These are phyloP conservation scores for Edolisoma coerulescens DNA, from an alignment of 2,113 vertebrate species.

Conservation along the genomic window DNA sequence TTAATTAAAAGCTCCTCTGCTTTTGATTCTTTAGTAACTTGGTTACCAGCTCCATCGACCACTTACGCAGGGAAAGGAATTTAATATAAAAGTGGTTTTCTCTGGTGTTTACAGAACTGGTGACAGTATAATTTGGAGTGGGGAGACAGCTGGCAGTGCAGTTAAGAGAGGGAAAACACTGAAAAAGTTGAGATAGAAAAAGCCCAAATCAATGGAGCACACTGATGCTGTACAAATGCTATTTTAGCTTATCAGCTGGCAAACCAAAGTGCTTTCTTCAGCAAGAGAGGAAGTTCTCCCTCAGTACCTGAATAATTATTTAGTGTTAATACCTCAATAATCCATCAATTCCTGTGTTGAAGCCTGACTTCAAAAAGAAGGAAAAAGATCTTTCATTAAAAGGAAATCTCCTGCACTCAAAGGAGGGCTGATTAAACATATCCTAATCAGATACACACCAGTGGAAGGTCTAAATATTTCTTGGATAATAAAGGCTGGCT, in stretches of 20 bases:
- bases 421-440: neutral
- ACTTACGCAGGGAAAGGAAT: constrained; percentile 4
- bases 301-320: neutral
- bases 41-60: constrained; percentile 6
- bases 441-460: no score
- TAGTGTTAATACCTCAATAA: neutral
- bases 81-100: neutral
- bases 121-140: neutral
- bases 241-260: neutral
- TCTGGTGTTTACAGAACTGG: neutral
- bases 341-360: neutral
- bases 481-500: neutral
- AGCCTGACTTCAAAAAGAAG: neutral
- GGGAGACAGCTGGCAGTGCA: neutral
- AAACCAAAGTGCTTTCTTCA: neutral
- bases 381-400: neutral
- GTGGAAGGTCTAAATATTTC: fast-evolving
- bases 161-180: neutral
- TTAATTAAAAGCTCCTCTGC: constrained; percentile 56
- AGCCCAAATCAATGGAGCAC: neutral
- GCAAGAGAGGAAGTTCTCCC: neutral
- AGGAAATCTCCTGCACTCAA: neutral
- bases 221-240: neutral
- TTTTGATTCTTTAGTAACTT: constrained; percentile 22
- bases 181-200: neutral